Base-by-base conservation (phyloP, 2,888 invertebrate genomes). In the Spicauda simplicius region DNA sequence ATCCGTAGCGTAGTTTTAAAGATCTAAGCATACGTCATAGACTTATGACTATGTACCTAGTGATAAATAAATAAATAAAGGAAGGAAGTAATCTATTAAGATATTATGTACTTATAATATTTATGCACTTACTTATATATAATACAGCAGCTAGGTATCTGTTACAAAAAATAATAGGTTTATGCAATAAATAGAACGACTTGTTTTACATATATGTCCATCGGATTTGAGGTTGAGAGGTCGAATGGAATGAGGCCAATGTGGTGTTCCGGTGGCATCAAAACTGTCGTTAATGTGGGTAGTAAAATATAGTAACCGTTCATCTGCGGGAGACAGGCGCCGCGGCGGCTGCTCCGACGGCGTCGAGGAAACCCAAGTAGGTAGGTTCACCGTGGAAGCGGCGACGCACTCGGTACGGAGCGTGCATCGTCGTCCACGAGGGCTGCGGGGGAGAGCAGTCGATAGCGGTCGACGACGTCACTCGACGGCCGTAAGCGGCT, bases 301-400 rank as follows among this genome's bases (percentile, higher is more conserved):
- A 50, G 50, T 50, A 50, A 50, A 48, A 18, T 18, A 50, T 18
- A 3, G 50, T n/a, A 50, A 10, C 6, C 50, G 18, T 10, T n/a
- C 10, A 18, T 18, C 50, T 4, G 18, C 18, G 50, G 18, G 50
- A 16, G 18, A 8, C 2, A 10, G 50, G 50, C 50, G 50, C 82
- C 57, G 76, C 75, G 20, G 64, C 64, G 69, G 48, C 61, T 45
- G 52, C 55, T 19, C 37, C 7, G 58, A 50, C 66, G 70, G 70
- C 71, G 70, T 66, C 70, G 70, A 72, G 74, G 68, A 48, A 61
- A 66, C n/a, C 50, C 10, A 10, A 50, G 18, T 18, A 50, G 48
- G 37, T 12, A 12, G 12, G 12, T 37, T 12, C 48, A 16, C 7
- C 18, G 50, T 18, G 50, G 18, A 18, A 50, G 10, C 18, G 18